Evolutionary conservation across 2,113 vertebrate genomes (phyloP), one percentile per base, ranked within the genome.

Genomic region (Rallus limicola): DNA sequence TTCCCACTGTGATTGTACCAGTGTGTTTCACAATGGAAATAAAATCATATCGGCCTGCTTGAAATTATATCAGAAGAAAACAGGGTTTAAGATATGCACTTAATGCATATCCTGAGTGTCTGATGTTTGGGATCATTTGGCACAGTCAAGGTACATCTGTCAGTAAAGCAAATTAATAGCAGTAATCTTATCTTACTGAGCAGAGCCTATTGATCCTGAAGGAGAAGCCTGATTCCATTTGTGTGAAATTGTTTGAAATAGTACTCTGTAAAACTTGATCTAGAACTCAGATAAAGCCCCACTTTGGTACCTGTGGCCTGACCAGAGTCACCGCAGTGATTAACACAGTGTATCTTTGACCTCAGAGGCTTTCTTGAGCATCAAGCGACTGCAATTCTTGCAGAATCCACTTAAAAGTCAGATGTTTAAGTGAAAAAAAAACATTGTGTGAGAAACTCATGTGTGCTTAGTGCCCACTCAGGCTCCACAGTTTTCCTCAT

Each of bases 231-330:
- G 67, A 96, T 97, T 97, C 97, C 63, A 56, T 98, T 98, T 98
- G 95, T 98, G 97, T 98, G 96, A 98, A 98, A 95, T 79, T 95
- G 95, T 97, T 98, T 98, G 97, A 98, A 98, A 98, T 94, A 92
- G 93, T 95, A 97, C 82, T 97, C 96, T 28, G 85, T 78, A 97
- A 98, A 97, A 97, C 55, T 95, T 93, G 97, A 98, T 98, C 91
- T 95, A 78, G 78, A 97, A 62, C 80, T 82, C 64, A 97, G 98
- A 98, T 98, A 98, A 97, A 95, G 62, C 90, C 82, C 62, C 93
- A 63, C 90, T 97, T 94, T 62, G 67, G 92, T 97, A 97, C 91
- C 93, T 88, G 68, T 92, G 95, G 89, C 91, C 64, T 55, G 56
- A 91, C 92, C 88, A 94, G 95, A 95, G 96, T 60, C 67, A 17